These are phyloP conservation scores for Sepioteuthis lessoniana DNA, from an alignment of 2,888 invertebrate genomes.

Conservation along the genomic window DNA sequence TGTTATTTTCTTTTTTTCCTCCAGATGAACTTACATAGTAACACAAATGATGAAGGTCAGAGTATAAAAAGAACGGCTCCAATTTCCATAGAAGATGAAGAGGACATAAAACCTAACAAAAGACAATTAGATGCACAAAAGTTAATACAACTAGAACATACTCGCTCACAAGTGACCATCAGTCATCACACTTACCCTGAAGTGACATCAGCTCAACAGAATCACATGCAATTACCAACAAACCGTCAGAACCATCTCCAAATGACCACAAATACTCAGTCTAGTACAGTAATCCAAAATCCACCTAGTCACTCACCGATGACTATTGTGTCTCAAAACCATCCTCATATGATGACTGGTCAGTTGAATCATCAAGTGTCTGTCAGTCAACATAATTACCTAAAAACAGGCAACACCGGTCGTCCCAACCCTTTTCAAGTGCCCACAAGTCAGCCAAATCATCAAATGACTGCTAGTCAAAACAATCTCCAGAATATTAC, in stretches of 20 bases:
- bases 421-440: background rate
- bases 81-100: background rate
- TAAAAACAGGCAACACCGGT: background rate
- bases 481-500: background rate
- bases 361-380: background rate
- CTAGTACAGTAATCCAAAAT: background rate
- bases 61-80: background rate
- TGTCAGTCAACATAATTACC: background rate
- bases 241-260: background rate
- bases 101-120: background rate
- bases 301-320: background rate
- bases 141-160: background rate
- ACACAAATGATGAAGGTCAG: background rate
- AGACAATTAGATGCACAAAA: background rate
- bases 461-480: background rate
- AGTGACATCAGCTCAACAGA: background rate
- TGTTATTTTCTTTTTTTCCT: background rate
- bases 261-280: background rate
- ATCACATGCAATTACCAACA: background rate
- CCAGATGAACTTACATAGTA: background rate
- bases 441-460: background rate
- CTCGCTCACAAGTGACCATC: background rate
- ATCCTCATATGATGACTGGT: background rate
- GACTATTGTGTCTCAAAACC: background rate
- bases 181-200: background rate